Conservation (phyloP, 1,140 invertebrate species). For the Diabrotica undecimpunctata region DNA sequence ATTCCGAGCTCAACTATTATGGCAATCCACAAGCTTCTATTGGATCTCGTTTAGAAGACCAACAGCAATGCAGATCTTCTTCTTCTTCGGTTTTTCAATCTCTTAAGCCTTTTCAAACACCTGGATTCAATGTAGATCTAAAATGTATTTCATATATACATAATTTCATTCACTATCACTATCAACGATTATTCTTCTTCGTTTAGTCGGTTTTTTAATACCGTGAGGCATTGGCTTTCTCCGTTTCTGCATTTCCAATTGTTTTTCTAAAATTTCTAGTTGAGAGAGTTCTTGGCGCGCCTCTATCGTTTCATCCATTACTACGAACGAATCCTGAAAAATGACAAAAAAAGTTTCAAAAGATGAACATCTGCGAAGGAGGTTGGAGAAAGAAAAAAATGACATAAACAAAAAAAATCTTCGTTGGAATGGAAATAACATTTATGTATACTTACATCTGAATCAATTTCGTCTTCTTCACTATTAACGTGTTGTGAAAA, state of each 20-base stretch:
- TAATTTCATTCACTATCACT: conserved; percentile 32
- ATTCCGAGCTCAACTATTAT: no score
- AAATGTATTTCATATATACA: no score
- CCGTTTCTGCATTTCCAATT: conserved; percentile 32
- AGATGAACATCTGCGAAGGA: neutral
- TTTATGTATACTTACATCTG: conserved; percentile 34
- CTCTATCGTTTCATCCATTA: conserved; percentile 25
- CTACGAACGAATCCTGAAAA: conserved; percentile 43
- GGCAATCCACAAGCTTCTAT: no score
- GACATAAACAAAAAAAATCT: conserved; percentile 13
- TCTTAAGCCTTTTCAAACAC: no score
- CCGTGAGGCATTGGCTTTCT: conserved; percentile 27
- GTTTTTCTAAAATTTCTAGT: conserved; percentile 37
- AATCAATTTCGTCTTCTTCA: conserved; percentile 32
- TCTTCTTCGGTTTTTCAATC: no score
- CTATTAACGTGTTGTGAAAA: conserved; percentile 35
- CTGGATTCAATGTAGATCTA: no score
- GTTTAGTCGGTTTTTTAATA: conserved; percentile 22
- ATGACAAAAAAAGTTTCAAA: conserved; percentile 13
- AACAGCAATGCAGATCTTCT: neutral
- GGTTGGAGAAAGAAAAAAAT: neutral
- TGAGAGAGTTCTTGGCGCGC: conserved; percentile 31
- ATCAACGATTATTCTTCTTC: conserved; percentile 29
- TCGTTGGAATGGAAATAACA: neutral
- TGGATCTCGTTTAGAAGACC: no score